Evolutionary conservation across 1,140 invertebrate genomes (phyloP), one percentile per base, ranked within the genome.

Genomic region (Pseudobourletiella spinata): DNA sequence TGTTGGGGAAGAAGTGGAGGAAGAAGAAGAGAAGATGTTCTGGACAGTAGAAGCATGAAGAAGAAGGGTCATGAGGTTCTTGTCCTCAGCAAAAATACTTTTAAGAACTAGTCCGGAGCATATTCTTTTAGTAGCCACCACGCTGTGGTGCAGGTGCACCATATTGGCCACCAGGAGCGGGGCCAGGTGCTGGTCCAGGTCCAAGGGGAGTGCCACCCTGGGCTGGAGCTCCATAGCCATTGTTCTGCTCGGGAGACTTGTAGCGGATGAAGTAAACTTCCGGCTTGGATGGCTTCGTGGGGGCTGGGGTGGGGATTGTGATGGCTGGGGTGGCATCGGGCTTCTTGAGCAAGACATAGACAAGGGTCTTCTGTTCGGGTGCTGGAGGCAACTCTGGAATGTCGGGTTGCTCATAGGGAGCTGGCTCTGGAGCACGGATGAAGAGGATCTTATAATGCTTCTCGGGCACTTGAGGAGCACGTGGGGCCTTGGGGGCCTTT

Each of bases 201-300:
- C 74, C 74, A 64, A 76, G 74, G 43, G 75, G 73, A 72, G 70
- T 57, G 73, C 14, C 29, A 26, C 71, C n/a, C 74, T 74, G 42
- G 74, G 68, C 22, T 39, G 54, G 20, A 24, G 44, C 58, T 48
- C 29, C 24, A 26, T 50, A 48, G 6, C 20, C 32, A 35, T 59
- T 51, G 22, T 51, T 18, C 35, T 6, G 44, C 20, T 44, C 35
- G 6, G 43, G 24, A 25, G 25, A n/a, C 58, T 65, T 86, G 82
- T 88, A 88, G 63, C 86, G 85, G 82, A 88, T 87, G 80, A 87
- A 88, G 82, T 86, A 89, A 48, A 90, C 87, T 78, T 89, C 87
- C 28, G 87, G 87, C 80, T 89, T 89, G 74, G 83, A 83, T 52
- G 87, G 86, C 70, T 86, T 84, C 42, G 86, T 89, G 6, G 87